Conservation (phyloP, 1,140 invertebrate genomes). For the Drosophila micromelanica region DNA sequence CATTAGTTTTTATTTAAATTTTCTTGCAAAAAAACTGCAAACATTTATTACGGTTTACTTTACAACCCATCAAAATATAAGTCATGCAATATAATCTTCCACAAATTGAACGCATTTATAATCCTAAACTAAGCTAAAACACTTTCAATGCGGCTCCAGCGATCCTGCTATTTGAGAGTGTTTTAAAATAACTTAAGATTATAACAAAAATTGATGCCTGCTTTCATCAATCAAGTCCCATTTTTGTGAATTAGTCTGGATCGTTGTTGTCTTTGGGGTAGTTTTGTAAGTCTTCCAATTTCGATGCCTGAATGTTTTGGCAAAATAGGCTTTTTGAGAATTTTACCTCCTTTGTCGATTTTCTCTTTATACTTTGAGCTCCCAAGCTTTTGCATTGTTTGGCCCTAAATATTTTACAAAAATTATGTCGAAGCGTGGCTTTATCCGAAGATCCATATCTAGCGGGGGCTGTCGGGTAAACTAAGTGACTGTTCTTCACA, state of each 20-base stretch:
- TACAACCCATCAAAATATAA: conserved; percentile 15
- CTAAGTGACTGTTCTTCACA: neutral
- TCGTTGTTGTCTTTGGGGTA: too few species aligned
- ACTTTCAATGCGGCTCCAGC: conserved; percentile 1
- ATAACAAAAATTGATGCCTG: neutral
- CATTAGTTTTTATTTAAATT: too few species aligned
- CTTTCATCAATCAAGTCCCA: neutral
- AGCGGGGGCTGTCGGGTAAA: neutral
- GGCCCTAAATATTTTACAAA: neutral
- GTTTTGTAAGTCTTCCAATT: too few species aligned
- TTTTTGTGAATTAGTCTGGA: too few species aligned
- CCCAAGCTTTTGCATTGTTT: neutral
- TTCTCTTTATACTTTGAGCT: neutral
- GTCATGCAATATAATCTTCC: too few species aligned
- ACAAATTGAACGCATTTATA: neutral
- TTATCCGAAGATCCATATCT: neutral
- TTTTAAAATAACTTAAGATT: conserved; percentile 16
- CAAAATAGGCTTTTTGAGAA: neutral
- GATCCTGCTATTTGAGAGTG: conserved; percentile 1
- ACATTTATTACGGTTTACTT: conserved; percentile 6
- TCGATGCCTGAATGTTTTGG: too few species aligned
- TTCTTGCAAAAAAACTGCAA: neutral
- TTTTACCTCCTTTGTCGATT: too few species aligned
- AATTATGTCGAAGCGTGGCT: neutral
- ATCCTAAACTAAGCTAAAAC: conserved; percentile 6